Conservation (phyloP, 2,797 vertebrate genomes). For the Oryzias dopingdopingensis region DNA sequence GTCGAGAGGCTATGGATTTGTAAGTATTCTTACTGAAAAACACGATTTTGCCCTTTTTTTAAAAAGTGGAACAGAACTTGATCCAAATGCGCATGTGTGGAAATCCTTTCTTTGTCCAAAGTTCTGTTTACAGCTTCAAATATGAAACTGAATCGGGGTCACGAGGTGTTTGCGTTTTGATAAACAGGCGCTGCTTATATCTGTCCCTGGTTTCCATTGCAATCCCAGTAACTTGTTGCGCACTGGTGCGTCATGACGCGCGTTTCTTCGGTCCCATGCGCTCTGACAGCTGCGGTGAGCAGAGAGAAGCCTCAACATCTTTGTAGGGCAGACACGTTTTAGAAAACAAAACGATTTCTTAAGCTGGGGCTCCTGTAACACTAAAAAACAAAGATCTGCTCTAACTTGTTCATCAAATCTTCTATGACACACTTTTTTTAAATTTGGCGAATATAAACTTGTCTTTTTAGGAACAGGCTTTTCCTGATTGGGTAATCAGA, state of each 20-base stretch:
- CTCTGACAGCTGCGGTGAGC: slow-evolving; percentile 42
- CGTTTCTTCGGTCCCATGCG: slow-evolving; percentile 16
- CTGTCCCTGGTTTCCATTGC: slow-evolving; percentile 38
- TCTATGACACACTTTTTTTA: not conserved
- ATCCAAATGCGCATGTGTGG: too few species aligned
- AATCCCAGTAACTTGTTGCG: slow-evolving; percentile 55
- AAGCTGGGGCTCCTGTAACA: slow-evolving; percentile 19
- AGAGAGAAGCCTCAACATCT: slow-evolving; percentile 18
- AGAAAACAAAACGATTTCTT: slow-evolving; percentile 20
- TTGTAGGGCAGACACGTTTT: slow-evolving; percentile 15
- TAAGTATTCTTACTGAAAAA: slow-evolving; percentile 74
- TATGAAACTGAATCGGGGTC: slow-evolving; percentile 22
- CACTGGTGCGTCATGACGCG: slow-evolving; percentile 45
- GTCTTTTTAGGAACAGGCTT: too few species aligned
- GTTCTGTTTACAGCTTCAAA: too few species aligned
- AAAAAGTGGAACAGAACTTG: too few species aligned
- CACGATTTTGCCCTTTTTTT: not conserved
- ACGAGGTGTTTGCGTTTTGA: slow-evolving; percentile 50
- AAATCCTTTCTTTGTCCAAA: too few species aligned
- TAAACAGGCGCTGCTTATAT: slow-evolving; percentile 27
- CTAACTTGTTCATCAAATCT: slow-evolving; percentile 5
- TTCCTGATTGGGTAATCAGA: too few species aligned
- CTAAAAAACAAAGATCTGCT: slow-evolving; percentile 1
- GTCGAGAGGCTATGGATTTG: slow-evolving; percentile 94
- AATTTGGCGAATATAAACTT: too few species aligned